These are phyloP conservation scores for Gallinago nigripennis DNA, from an alignment of 2,797 vertebrate genomes.

Conservation along the genomic window DNA sequence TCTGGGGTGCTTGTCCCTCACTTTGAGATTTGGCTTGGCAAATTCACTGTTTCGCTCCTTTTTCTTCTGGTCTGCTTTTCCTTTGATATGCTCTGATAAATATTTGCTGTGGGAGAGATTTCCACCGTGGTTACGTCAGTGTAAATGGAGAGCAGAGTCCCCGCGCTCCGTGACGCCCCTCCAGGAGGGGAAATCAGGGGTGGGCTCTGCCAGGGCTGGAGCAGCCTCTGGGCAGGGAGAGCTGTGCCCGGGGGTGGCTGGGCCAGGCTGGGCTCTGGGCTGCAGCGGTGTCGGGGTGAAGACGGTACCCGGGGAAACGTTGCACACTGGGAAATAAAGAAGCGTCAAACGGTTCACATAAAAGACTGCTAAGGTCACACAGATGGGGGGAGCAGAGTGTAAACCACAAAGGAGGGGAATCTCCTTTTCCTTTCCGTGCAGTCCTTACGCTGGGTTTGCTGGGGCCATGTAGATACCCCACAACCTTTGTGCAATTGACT, in stretches of 20 bases:
- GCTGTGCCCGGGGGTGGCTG: not conserved
- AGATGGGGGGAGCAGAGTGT: not conserved
- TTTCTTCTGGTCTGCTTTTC: constrained; percentile 29
- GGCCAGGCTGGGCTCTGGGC: not conserved
- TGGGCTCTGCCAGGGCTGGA: not conserved
- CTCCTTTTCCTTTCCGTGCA: not conserved
- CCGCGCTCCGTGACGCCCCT: not conserved
- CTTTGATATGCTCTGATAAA: constrained; percentile 40
- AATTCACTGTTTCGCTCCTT: not conserved
- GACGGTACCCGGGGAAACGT: not conserved
- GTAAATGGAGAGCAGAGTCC: not conserved
- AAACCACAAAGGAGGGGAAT: not conserved
- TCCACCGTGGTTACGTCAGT: constrained; percentile 19
- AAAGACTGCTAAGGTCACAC: not conserved
- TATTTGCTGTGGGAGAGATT: constrained; percentile 47
- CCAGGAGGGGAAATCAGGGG: not conserved
- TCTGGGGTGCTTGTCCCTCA: not conserved
- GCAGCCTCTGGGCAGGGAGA: not conserved
- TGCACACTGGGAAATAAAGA: not conserved
- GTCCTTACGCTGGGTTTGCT: not conserved
- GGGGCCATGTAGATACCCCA: not conserved
- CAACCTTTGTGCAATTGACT: not conserved
- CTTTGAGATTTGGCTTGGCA: constrained; percentile 47
- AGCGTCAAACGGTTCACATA: not conserved
- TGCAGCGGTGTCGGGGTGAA: not conserved